Evolutionary conservation across 2,888 invertebrate species (phyloP).

Genomic region (Melangyna quadrimaculata): DNA sequence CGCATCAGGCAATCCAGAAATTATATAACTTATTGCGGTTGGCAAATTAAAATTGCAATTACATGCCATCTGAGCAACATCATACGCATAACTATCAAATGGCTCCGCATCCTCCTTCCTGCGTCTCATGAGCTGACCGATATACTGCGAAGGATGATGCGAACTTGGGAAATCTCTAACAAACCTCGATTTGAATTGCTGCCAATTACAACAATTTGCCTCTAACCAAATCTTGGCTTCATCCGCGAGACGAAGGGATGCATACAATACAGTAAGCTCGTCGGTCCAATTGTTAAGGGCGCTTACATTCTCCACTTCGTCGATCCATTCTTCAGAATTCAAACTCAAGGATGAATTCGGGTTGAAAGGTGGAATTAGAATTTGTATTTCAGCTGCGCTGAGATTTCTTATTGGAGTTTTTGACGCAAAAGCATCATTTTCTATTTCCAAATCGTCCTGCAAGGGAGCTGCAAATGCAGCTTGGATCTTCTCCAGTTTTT

Average conservation of each 20-base stretch:
- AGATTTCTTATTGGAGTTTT: background rate
- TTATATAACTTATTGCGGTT: slow-evolving; percentile 13
- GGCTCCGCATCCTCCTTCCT: background rate
- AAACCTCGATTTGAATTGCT: slow-evolving; percentile 9
- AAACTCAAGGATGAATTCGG: slow-evolving; percentile 6
- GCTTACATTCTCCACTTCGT: slow-evolving; percentile 20
- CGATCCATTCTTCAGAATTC: slow-evolving; percentile 35
- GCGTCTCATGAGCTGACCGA: background rate
- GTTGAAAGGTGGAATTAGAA: slow-evolving; percentile 27
- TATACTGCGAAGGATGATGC: background rate
- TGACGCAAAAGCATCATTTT: background rate
- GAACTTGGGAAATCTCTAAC: background rate
- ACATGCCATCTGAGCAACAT: slow-evolving; percentile 10
- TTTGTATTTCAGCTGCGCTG: background rate
- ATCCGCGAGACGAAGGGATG: slow-evolving; percentile 22
- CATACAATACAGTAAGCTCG: slow-evolving; percentile 19
- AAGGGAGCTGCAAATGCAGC: background rate
- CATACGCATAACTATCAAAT: slow-evolving; percentile 8
- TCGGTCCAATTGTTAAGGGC: slow-evolving; percentile 20
- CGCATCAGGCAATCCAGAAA: slow-evolving; percentile 14
- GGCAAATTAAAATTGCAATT: slow-evolving; percentile 18
- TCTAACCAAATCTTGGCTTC: slow-evolving; percentile 24
- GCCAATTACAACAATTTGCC: slow-evolving; percentile 7
- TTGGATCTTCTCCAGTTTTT: no score
- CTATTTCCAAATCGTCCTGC: background rate